Evolutionary conservation across 37 sponge, comb jelly and placozoan genomes (phyloP), one percentile per base, ranked within the genome.

Genomic region (Petrosia ficiformis): DNA sequence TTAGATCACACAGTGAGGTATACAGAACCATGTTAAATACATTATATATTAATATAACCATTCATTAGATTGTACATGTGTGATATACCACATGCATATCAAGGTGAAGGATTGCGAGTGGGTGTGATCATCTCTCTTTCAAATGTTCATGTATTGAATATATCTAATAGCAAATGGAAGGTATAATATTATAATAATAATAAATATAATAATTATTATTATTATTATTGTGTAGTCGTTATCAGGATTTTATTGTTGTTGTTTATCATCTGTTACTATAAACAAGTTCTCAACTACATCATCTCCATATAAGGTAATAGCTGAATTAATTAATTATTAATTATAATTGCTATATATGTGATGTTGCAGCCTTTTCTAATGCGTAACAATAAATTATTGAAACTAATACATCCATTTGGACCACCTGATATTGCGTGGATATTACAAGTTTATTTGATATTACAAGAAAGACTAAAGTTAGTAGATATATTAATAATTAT

Each of bases 1-100:
- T 65, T 86, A 39, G 87, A 86, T 65, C 64, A 57, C 24, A 48
- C 48, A n/a, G 70, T 86, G 26, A 61, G 31, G 73, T 73, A 31
- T 16, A 48, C 29, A 39, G 4, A 1, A n/a, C 25, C 24, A 22
- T 22, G 37, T 36, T 5, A 5, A 68, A n/a, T n/a, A n/a, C n/a
- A n/a, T n/a, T n/a, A n/a, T n/a, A n/a, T n/a, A n/a, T n/a, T n/a
- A n/a, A n/a, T n/a, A n/a, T n/a, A n/a, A n/a, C n/a, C n/a, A n/a
- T n/a, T n/a, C n/a, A n/a, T n/a, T n/a, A n/a, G n/a, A n/a, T n/a
- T n/a, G n/a, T n/a, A n/a, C n/a, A n/a, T n/a, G n/a, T n/a, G n/a
- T n/a, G n/a, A n/a, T n/a, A n/a, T n/a, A n/a, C n/a, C n/a, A n/a
- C n/a, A n/a, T n/a, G n/a, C n/a, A n/a, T n/a, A 65, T 25, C 35